These are phyloP conservation scores for Sarcophaga peregrina DNA, from an alignment of 1,140 invertebrate species.

Conservation along the genomic window DNA sequence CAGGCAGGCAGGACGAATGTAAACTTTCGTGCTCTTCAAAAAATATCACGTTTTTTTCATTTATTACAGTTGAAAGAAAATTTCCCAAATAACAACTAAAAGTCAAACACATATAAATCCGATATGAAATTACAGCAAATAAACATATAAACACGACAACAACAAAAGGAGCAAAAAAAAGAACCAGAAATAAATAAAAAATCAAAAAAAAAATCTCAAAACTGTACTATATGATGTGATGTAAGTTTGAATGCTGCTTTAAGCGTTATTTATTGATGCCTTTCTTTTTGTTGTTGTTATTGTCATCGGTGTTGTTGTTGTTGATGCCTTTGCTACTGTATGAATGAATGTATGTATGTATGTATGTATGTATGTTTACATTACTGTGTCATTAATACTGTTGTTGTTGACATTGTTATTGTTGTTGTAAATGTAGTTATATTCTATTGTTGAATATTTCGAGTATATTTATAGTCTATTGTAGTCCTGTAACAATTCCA, in stretches of 20 bases:
- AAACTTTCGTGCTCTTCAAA: neutral
- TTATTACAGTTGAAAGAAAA: constrained; percentile 25
- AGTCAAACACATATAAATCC: constrained; percentile 10
- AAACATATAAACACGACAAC: neutral
- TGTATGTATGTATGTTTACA: neutral
- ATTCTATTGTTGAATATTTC: neutral
- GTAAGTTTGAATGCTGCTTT: constrained; percentile 19
- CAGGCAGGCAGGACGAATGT: neutral
- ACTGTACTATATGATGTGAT: neutral
- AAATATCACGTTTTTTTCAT: constrained; percentile 27
- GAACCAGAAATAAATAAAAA: neutral
- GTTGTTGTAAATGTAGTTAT: neutral
- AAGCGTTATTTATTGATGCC: neutral
- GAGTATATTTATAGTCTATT: neutral
- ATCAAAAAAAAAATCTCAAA: neutral
- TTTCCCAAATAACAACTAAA: constrained; percentile 15
- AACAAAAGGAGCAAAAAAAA: neutral
- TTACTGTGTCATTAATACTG: too few species aligned
- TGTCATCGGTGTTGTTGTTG: neutral
- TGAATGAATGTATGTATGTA: neutral
- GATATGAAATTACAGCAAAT: neutral
- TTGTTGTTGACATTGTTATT: too few species aligned
- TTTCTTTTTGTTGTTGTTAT: neutral
- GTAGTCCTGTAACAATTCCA: neutral
- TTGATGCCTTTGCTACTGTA: neutral